Evolutionary conservation across 2,113 vertebrate genomes (phyloP).

Genomic region (Eidolon helvum): DNA sequence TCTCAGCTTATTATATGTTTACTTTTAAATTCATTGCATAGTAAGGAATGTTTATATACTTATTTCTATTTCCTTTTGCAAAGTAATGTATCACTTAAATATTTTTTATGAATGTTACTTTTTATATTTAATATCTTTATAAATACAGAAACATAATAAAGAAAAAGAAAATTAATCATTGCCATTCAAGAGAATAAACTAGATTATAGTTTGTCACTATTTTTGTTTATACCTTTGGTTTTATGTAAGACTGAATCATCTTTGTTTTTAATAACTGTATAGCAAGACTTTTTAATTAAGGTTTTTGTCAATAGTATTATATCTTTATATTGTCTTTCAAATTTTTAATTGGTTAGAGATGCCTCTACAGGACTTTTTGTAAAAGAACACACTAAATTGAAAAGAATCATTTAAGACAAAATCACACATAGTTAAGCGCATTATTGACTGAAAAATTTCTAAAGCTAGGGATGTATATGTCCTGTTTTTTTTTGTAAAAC

Average conservation of each 20-base stretch:
- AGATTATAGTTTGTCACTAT: neutral
- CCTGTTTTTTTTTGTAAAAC: neutral
- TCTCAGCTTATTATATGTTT: neutral
- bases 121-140: neutral
- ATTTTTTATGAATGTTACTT: neutral
- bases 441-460: neutral
- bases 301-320: neutral
- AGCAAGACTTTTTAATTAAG: neutral
- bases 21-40: neutral
- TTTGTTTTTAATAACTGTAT: neutral
- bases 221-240: neutral
- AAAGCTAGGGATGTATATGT: neutral
- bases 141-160: neutral
- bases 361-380: neutral
- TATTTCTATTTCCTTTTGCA: neutral
- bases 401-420: neutral
- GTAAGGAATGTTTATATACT: neutral
- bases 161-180: neutral
- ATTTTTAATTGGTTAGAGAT: neutral
- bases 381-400: neutral
- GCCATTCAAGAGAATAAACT: neutral
- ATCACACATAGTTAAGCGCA: neutral
- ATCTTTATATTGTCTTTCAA: neutral
- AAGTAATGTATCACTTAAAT: neutral
- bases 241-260: neutral